Base-by-base conservation (phyloP, 2,888 invertebrate genomes). In the Trichogramma dendrolimi region DNA sequence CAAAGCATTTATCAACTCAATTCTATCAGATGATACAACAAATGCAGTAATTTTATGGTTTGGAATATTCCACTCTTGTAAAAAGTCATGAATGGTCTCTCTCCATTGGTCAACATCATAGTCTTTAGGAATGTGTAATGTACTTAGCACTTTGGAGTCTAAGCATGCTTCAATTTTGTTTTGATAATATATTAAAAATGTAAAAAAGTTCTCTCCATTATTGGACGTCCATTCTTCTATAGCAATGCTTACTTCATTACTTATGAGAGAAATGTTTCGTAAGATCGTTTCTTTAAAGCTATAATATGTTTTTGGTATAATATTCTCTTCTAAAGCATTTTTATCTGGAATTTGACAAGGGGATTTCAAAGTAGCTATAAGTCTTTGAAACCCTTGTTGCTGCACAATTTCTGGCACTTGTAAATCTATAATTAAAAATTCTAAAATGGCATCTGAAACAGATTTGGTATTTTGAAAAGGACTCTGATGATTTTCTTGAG, bases 291-390 rank as follows among this genome's bases (percentile, higher is more conserved):
- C 79, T 44, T 76, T 77, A 58, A 78, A 80, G 4, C 72, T 75
- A 5, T 80, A 79, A 61, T 81, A 81, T 41, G 79, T 74, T 65
- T 77, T 79, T 43, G 82, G 82, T 65, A 82, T 78, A 39, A 81
- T 75, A 60, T 81, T 81, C 58, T 81, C 80, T 63, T 81, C 80
- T 5, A 82, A 69, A 64, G 79, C 80, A 57, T 74, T 76, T 70
- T 80, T 81, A 55, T 78, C 78, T 0, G 82, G 82, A 39, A 82
- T 80, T 70, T 81, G 81, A 65, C 81, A 80, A 0, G 81, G 80
- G 0, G 81, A 80, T 48, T 75, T 75, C 1, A 81, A 67, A 0
- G 80, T 80, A 1, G 80, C 80, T 0, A 82, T 74, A 3, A 82
- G 71, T 54, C 80, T 74, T 63, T 81, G 81, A 67, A 82, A 82